Conservation (phyloP, 2,888 invertebrate genomes). For the Ypsolopha scabrella region DNA sequence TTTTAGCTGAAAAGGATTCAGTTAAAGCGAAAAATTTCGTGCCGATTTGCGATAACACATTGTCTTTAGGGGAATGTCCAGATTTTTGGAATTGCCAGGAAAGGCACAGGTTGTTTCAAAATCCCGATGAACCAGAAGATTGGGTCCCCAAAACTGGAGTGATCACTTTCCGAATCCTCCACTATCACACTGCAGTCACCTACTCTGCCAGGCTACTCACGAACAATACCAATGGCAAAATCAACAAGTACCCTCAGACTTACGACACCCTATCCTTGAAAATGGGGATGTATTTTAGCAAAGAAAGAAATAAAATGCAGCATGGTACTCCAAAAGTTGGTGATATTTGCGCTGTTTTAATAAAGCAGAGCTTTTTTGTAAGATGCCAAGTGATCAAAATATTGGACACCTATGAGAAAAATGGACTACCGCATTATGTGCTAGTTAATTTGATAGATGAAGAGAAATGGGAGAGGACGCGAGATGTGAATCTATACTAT, state of each 20-base stretch:
- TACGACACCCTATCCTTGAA: slow-evolving; percentile 40
- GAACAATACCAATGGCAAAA: slow-evolving; percentile 18
- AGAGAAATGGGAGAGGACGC: slow-evolving; percentile 52
- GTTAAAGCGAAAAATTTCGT: slow-evolving; percentile 43
- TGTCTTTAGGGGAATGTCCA: slow-evolving; percentile 75
- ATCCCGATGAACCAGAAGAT: slow-evolving; percentile 60
- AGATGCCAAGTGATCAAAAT: slow-evolving; percentile 70
- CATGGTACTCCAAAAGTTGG: slow-evolving; percentile 60
- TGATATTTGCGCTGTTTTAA: slow-evolving; percentile 66
- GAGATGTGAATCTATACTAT: slow-evolving; percentile 49
- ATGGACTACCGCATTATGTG: slow-evolving; percentile 34
- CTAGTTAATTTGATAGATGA: slow-evolving; percentile 72
- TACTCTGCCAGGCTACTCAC: slow-evolving; percentile 69
- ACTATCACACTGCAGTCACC: slow-evolving; percentile 71
- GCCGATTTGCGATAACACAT: slow-evolving; percentile 71
- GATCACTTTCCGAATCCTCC: slow-evolving; percentile 68
- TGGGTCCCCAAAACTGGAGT: slow-evolving; percentile 65
- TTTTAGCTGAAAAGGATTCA: slow-evolving; percentile 46
- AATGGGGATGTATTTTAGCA: slow-evolving; percentile 46
- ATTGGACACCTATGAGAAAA: slow-evolving; percentile 24
- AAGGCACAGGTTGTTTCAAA: slow-evolving; percentile 72
- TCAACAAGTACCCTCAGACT: slow-evolving; percentile 35
- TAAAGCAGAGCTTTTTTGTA: slow-evolving; percentile 54
- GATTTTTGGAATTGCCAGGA: slow-evolving; percentile 65
- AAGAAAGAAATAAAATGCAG: slow-evolving; percentile 34